A percentile compares a stretch with the other conserved stretches of the same genome.
phyloP scores from a whole-genome alignment of 1,140 invertebrate genomes.

The Tigriopus japonicus region DNA sequence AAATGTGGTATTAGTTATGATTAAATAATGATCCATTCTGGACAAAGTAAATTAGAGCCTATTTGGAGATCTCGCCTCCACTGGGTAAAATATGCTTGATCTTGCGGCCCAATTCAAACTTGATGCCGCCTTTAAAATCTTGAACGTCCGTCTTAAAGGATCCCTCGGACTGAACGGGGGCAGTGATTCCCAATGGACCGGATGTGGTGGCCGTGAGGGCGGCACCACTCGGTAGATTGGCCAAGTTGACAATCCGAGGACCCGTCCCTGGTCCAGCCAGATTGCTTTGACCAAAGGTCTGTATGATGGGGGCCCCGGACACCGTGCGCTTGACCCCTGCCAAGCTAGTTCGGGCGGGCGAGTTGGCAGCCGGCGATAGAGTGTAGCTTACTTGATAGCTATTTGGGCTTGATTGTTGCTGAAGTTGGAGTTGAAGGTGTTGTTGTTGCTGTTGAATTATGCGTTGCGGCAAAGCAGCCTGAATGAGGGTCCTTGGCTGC shows the following conservation, averaged over 20 bases:
- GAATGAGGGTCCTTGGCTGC: background rate
- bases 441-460: too few species aligned
- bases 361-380: too few species aligned
- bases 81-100: background rate
- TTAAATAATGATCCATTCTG: too few species aligned
- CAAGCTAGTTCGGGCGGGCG: too few species aligned
- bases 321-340: too few species aligned
- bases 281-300: background rate
- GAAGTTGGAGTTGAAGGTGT: too few species aligned
- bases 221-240: background rate
- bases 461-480: background rate
- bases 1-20: too few species aligned
- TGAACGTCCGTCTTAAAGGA: constrained; percentile 10
- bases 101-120: constrained; percentile 9
- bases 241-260: background rate
- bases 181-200: background rate
- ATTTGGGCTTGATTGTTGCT: background rate
- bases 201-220: background rate
- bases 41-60: too few species aligned
- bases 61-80: background rate
- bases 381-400: background rate
- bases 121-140: constrained; percentile 10
- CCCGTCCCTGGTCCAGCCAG: background rate
- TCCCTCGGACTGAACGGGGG: background rate
- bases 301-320: too few species aligned